phyloP scores from a whole-genome alignment of 2,797 vertebrate genomes.

The Neosilurus hyrtlii region DNA sequence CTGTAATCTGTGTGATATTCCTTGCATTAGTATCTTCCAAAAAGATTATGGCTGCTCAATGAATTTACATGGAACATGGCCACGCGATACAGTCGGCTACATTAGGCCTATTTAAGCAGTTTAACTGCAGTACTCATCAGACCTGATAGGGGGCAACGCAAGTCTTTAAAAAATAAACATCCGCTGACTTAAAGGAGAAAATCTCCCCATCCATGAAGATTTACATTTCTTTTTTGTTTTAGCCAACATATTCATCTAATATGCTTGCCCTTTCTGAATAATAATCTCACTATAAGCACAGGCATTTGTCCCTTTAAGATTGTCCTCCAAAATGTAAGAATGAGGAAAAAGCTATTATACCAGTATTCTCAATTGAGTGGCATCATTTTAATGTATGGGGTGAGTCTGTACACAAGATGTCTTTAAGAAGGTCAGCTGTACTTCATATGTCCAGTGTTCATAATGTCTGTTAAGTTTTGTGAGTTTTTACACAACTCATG shows the following conservation, averaged over 20 bases:
- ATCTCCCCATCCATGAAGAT: constrained; percentile 70
- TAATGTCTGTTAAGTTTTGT: background rate
- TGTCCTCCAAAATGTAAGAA: constrained; percentile 5
- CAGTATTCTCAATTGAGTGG: background rate
- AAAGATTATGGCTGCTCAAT: constrained; percentile 36
- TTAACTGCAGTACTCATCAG: constrained; percentile 65
- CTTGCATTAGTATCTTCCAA: constrained; percentile 36
- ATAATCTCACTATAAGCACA: constrained; percentile 48
- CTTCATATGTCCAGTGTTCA: background rate
- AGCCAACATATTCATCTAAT: constrained; percentile 69
- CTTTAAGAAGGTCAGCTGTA: background rate
- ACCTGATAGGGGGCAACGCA: constrained; percentile 74
- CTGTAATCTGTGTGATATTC: constrained; percentile 40
- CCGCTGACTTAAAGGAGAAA: constrained; percentile 28
- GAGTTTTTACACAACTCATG: constrained; percentile 6
- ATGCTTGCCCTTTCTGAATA: constrained; percentile 57
- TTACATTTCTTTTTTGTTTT: constrained; percentile 59
- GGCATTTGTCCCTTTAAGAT: constrained; percentile 15
- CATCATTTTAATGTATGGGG: background rate
- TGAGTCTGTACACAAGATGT: background rate
- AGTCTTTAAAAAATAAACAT: constrained; percentile 60
- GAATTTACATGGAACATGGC: constrained; percentile 26
- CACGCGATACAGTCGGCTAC: constrained; percentile 27
- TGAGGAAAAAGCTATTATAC: background rate
- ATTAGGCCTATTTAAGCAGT: constrained; percentile 13